phyloP scores from a whole-genome alignment of 2,797 vertebrate genomes.

The Falco berigora region DNA sequence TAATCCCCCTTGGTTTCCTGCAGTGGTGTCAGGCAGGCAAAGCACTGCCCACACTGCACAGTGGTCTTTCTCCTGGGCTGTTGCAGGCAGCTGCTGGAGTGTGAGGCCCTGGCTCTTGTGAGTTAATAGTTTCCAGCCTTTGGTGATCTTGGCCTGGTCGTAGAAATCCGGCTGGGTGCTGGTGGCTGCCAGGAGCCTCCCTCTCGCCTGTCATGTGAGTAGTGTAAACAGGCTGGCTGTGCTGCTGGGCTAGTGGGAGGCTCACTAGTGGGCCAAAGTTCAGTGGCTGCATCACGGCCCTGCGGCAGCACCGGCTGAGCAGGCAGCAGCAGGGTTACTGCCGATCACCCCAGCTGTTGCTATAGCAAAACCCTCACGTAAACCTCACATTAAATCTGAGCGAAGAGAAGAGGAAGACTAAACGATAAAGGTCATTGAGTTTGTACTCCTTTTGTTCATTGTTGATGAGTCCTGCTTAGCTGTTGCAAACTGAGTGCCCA shows the following conservation, averaged over 20 bases:
- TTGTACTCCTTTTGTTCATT: not conserved
- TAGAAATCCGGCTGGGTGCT: constrained; percentile 55
- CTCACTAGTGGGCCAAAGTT: constrained; percentile 81
- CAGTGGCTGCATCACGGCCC: constrained; percentile 71
- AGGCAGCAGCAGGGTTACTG: constrained; percentile 72
- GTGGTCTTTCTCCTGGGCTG: not conserved
- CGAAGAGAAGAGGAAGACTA: not conserved
- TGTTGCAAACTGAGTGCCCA: not conserved
- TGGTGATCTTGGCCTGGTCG: constrained; percentile 40
- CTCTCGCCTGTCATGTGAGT: constrained; percentile 69
- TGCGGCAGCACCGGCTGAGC: constrained; percentile 66
- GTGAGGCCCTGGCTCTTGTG: not conserved
- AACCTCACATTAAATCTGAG: not conserved
- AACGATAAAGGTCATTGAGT: not conserved
- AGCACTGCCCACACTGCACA: rapidly evolving
- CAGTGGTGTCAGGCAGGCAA: rapidly evolving
- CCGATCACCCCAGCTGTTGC: constrained; percentile 74
- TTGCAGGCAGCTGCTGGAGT: not conserved
- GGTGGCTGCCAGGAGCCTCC: constrained; percentile 62
- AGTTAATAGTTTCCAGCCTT: constrained; percentile 32
- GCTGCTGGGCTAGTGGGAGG: constrained; percentile 52
- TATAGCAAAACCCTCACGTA: constrained; percentile 66
- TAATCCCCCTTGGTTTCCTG: rapidly evolving
- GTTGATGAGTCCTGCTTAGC: not conserved
- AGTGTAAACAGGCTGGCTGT: constrained; percentile 75